Conservation (phyloP, 1,140 invertebrate species). For the Drosophila equinoxialis region DNA sequence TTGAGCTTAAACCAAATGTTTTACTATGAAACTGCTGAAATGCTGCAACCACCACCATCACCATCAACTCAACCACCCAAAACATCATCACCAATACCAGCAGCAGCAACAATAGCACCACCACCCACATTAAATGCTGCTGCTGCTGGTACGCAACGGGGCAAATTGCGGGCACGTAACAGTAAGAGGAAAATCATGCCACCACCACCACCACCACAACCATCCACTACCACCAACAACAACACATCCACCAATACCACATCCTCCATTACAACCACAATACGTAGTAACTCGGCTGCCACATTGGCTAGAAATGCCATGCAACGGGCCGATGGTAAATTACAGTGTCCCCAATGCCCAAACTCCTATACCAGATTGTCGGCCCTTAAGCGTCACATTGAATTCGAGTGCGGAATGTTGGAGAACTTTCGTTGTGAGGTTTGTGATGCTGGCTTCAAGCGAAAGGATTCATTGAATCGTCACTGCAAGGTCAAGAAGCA, state of each 20-base stretch:
- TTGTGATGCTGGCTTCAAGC: constrained; percentile 74
- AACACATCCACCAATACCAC: constrained; percentile 5
- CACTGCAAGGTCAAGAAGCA: constrained; percentile 82
- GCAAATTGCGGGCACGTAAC: constrained; percentile 60
- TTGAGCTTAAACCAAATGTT: constrained; percentile 67
- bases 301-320: constrained; percentile 57
- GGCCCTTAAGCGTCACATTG: constrained; percentile 74
- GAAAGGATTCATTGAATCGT: constrained; percentile 78
- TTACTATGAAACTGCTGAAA: constrained; percentile 60
- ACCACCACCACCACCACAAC: background rate
- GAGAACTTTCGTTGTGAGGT: constrained; percentile 68
- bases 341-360: constrained; percentile 70
- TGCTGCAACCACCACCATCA: constrained; percentile 32
- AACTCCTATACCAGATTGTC: constrained; percentile 69
- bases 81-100: constrained; percentile 18
- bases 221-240: constrained; percentile 19
- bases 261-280: constrained; percentile 26
- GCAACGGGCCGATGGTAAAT: constrained; percentile 60
- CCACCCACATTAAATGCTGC: constrained; percentile 6
- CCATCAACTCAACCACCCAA: constrained; percentile 21
- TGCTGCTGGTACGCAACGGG: constrained; percentile 38
- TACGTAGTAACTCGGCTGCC: constrained; percentile 59
- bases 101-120: constrained; percentile 24
- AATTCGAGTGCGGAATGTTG: constrained; percentile 56
- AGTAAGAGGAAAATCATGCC: constrained; percentile 30